These are phyloP conservation scores for Odiellus spinosus DNA, from an alignment of 2,888 invertebrate genomes.

Conservation along the genomic window DNA sequence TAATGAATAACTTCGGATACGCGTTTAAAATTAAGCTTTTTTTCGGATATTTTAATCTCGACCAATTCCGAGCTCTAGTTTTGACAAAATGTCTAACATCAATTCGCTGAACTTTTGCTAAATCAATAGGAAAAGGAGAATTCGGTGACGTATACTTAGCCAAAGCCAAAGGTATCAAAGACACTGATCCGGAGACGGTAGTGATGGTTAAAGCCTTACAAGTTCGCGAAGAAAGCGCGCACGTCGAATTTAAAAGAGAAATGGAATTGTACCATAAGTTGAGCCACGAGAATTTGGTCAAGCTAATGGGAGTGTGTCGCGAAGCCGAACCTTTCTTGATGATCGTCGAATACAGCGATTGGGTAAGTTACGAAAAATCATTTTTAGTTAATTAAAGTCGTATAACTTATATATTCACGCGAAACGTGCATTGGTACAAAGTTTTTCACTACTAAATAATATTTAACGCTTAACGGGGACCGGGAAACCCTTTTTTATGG, in stretches of 20 bases:
- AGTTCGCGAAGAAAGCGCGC: slow-evolving; percentile 41
- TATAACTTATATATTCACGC: too few species aligned
- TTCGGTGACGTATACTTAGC: slow-evolving; percentile 81
- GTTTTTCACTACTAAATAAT: too few species aligned
- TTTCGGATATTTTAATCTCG: too few species aligned
- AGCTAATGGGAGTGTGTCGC: slow-evolving; percentile 58
- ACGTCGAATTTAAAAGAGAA: slow-evolving; percentile 73
- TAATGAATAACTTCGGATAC: too few species aligned
- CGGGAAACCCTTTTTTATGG: too few species aligned
- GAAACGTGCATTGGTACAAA: too few species aligned
- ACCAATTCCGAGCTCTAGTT: too few species aligned
- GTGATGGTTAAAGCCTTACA: slow-evolving; percentile 62
- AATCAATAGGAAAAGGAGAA: slow-evolving; percentile 62
- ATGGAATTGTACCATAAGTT: slow-evolving; percentile 67
- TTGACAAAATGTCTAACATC: too few species aligned
- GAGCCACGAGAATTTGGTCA: slow-evolving; percentile 61
- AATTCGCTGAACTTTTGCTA: too few species aligned
- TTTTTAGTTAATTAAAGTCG: too few species aligned
- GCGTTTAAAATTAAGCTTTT: too few species aligned
- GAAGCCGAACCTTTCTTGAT: slow-evolving; percentile 63
- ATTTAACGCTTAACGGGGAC: too few species aligned
- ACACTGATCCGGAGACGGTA: slow-evolving; percentile 24
- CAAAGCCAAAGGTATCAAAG: slow-evolving; percentile 32
- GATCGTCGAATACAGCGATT: slow-evolving; percentile 80
- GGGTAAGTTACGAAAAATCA: slow-evolving; percentile 39